These are phyloP conservation scores for Neolamprologus kungweensis DNA, from an alignment of 2,113 vertebrate genomes.

Conservation along the genomic window DNA sequence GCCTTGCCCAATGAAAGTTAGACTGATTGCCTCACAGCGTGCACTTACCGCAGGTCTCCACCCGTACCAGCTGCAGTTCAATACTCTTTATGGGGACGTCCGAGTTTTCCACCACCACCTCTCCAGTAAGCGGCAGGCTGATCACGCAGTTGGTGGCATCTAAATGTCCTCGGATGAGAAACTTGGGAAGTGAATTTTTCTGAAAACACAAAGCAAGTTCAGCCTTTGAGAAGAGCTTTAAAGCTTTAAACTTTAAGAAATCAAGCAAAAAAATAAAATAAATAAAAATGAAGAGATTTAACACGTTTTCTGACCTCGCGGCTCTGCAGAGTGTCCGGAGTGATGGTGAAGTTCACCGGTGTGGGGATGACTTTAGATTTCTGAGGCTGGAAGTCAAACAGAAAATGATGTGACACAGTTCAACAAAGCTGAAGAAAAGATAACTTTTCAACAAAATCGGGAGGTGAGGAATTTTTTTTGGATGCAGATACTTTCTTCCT, in stretches of 20 bases:
- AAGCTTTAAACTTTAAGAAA: neutral
- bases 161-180: constrained; percentile 85
- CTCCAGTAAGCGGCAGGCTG: constrained; percentile 85
- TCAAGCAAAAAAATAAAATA: neutral
- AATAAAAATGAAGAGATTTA: neutral
- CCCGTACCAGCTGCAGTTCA: constrained; percentile 91
- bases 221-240: neutral
- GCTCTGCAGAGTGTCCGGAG: constrained; percentile 91
- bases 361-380: constrained; percentile 80
- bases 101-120: constrained; percentile 85
- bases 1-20: no score
- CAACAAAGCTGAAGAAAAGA: neutral
- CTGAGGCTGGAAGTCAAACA: constrained; percentile 74
- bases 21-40: accelerated
- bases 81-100: constrained; percentile 87
- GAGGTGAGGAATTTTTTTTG: neutral
- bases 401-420: neutral
- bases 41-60: constrained; percentile 91
- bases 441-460: neutral
- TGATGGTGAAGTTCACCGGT: constrained; percentile 91
- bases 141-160: constrained; percentile 86
- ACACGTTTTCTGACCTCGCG: constrained; percentile 74
- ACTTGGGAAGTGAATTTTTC: constrained; percentile 83
- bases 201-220: constrained; percentile 11
- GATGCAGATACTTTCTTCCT: neutral